Percentiles rank a stretch among this genome's conserved stretches.
These are phyloP conservation scores for Amphipyra tragopoginis DNA, from an alignment of 2,888 invertebrate species.

Conservation along the genomic window DNA sequence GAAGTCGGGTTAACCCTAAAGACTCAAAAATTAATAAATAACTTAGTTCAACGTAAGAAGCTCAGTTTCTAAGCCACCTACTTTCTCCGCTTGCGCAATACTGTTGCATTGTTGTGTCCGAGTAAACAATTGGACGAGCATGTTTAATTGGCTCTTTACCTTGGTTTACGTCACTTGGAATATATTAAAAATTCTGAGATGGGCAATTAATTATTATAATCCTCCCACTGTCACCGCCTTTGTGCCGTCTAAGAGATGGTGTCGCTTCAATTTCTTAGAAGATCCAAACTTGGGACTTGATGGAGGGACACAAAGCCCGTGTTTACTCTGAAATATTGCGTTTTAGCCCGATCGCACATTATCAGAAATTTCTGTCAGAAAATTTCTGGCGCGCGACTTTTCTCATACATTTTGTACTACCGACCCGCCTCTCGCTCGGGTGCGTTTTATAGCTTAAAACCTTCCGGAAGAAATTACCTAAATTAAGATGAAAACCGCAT, in stretches of 20 bases:
- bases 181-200: conserved; percentile 7
- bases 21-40: conserved; percentile 44
- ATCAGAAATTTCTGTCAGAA: no score
- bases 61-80: conserved; percentile 41
- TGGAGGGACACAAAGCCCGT: conserved; percentile 17
- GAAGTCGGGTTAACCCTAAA: conserved; percentile 19
- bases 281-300: conserved; percentile 18
- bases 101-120: conserved; percentile 41
- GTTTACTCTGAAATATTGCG: no score
- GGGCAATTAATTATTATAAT: conserved; percentile 21
- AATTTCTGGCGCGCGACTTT: no score
- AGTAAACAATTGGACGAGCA: conserved; percentile 54
- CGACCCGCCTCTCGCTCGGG: no score
- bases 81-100: conserved; percentile 48
- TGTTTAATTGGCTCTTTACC: conserved; percentile 45
- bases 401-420: no score
- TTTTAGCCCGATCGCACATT: no score
- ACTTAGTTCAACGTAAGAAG: conserved; percentile 34
- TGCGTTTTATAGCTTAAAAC: no score
- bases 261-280: conserved; percentile 10
- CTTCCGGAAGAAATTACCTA: no score
- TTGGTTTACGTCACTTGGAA: conserved; percentile 8
- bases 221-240: conserved; percentile 14
- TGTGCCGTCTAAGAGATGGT: conserved; percentile 15
- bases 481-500: no score